Base-by-base conservation (phyloP, 2,888 invertebrate species). In the Apotomis betuletana region DNA sequence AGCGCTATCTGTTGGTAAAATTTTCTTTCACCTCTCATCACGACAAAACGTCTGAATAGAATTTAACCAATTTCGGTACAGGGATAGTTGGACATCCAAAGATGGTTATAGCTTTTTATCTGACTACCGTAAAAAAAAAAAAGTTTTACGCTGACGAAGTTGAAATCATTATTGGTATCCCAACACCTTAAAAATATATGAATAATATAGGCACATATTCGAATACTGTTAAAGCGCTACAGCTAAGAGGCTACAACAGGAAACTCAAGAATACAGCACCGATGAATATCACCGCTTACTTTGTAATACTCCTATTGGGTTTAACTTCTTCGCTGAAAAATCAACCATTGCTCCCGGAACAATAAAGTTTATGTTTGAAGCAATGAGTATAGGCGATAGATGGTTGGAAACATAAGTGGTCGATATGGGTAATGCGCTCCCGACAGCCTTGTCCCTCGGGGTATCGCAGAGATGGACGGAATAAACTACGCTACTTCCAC, bases 401-500 rank as follows among this genome's bases (percentile, higher is more conserved):
- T 38, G 49, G 38, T n/a, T 52, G 38, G 9, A 13, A 64, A 64
- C 9, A 38, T 3, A 27, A 15, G 9, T 13, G 41, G 41, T 63
- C 5, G 9, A 38, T 63, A 62, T 38, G 52, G 63, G 38, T 52
- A 62, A 63, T 63, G 63, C 36, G 63, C 41, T 54, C 13, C 9
- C 52, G 15, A 63, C 52, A 63, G 62, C 51, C n/a, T 38, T 52
- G 51, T 51, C 54, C 54, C 54, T 12, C 52, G 41, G 41, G 52
- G 13, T 15, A 4, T 41, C 13, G 41, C 41, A 15, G 15, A 63
- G 63, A 54, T 63, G 63, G 63, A 54, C 13, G 52, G 63, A 63
- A 55, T 44, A 64, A 49, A 57, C 55, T 57, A 44, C 55, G 64
- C 44, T 55, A 10, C n/a, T 57, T 46, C 36, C 65, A 65, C 65